These are phyloP conservation scores for Oikopleura dioica DNA, from an alignment of 23 tunicate genomes.

Conservation along the genomic window DNA sequence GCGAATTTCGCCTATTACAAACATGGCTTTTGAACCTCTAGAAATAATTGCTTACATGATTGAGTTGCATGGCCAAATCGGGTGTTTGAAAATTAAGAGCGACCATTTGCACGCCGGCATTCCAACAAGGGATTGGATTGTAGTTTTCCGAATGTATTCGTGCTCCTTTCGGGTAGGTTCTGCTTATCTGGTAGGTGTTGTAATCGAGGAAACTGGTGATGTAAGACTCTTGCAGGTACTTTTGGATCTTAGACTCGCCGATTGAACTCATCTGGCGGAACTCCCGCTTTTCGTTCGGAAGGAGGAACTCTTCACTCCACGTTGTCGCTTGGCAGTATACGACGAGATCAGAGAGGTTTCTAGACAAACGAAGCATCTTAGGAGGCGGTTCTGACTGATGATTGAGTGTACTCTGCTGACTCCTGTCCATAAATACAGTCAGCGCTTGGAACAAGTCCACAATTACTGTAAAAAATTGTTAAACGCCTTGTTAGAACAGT, in stretches of 20 bases:
- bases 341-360: background rate
- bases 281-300: background rate
- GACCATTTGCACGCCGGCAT: conserved; percentile 1
- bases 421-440: too few relatives aligned
- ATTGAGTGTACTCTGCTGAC: too few relatives aligned
- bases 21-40: background rate
- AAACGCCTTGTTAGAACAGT: too few relatives aligned
- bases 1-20: background rate
- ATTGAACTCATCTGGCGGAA: background rate
- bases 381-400: too few relatives aligned
- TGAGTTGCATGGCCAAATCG: conserved; percentile 9
- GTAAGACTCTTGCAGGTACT: background rate
- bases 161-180: conserved; percentile 6
- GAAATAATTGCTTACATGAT: background rate
- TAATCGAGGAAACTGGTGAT: background rate
- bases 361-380: conserved; percentile 1
- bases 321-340: conserved; percentile 5
- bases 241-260: conserved; percentile 4
- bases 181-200: background rate
- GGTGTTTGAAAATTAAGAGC: conserved; percentile 12
- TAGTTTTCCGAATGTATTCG: conserved; percentile 4
- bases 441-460: too few relatives aligned
- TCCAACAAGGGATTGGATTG: conserved; percentile 9
- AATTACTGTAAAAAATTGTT: too few relatives aligned
- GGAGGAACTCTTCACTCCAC: conserved; percentile 5